Evolutionary conservation across 2,797 vertebrate genomes (phyloP).

Genomic region (Telmatherina bonti): DNA sequence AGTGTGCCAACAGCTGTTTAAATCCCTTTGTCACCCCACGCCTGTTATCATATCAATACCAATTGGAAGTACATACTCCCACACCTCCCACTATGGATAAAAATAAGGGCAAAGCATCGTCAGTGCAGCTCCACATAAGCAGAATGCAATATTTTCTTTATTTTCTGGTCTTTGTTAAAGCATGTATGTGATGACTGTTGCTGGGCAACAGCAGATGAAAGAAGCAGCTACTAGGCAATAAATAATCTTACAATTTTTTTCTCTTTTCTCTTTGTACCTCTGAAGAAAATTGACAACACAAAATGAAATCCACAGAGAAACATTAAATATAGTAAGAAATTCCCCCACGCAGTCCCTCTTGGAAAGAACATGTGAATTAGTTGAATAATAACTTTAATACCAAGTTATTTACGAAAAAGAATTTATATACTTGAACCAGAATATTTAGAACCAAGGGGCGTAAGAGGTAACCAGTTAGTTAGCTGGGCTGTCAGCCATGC

Average conservation of each 20-base stretch:
- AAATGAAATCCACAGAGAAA: neutral
- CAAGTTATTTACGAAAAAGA: neutral
- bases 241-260: conserved; percentile 21
- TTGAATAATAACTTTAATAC: neutral
- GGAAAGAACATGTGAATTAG: conserved; percentile 18
- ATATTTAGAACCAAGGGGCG: no score
- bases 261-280: conserved; percentile 3
- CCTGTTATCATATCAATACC: conserved; percentile 1
- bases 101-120: conserved; percentile 25
- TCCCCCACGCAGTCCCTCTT: neutral
- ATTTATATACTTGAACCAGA: neutral
- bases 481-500: no score
- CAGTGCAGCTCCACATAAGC: conserved; percentile 14
- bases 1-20: neutral
- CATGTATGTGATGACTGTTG: conserved; percentile 38
- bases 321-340: conserved; percentile 22
- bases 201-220: conserved; percentile 45
- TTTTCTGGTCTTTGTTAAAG: conserved; percentile 2
- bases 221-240: conserved; percentile 14
- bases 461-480: no score
- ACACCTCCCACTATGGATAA: conserved; percentile 39
- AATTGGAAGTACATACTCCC: conserved; percentile 24
- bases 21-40: conserved; percentile 18
- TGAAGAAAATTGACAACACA: conserved; percentile 13
- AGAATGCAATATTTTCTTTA: conserved; percentile 8